These are phyloP conservation scores for Euphydryas editha DNA, from an alignment of 2,888 invertebrate genomes.

Conservation along the genomic window DNA sequence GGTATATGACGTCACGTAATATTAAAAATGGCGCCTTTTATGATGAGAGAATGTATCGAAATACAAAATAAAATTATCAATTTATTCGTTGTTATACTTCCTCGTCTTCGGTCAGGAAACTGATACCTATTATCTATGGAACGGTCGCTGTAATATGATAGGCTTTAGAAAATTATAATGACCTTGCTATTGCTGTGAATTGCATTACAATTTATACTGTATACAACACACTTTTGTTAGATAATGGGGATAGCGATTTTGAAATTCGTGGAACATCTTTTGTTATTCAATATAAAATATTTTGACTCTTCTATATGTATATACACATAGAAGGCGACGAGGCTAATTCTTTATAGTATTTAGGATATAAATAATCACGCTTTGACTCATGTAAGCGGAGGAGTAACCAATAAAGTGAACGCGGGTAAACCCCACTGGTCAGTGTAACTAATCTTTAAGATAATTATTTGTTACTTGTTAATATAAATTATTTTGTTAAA, in stretches of 20 bases:
- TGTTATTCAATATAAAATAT: not conserved
- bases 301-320: no score
- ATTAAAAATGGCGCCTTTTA: not conserved
- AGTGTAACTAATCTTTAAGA: no score
- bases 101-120: slow-evolving; percentile 3
- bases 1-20: no score
- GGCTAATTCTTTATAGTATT: no score
- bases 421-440: no score
- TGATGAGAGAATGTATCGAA: not conserved
- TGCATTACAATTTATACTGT: slow-evolving; percentile 24
- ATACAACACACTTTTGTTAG: not conserved
- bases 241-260: not conserved
- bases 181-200: slow-evolving; percentile 28
- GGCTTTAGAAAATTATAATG: slow-evolving; percentile 20
- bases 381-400: no score
- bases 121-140: slow-evolving; percentile 16
- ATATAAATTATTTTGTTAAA: no score
- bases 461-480: no score
- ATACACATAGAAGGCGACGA: no score
- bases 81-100: not conserved
- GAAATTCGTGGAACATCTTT: not conserved
- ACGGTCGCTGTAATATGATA: slow-evolving; percentile 26
- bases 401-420: no score
- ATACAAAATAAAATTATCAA: not conserved
- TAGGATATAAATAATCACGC: no score